Base-by-base conservation (phyloP, 2,113 vertebrate genomes). In the Bubo bubo region DNA sequence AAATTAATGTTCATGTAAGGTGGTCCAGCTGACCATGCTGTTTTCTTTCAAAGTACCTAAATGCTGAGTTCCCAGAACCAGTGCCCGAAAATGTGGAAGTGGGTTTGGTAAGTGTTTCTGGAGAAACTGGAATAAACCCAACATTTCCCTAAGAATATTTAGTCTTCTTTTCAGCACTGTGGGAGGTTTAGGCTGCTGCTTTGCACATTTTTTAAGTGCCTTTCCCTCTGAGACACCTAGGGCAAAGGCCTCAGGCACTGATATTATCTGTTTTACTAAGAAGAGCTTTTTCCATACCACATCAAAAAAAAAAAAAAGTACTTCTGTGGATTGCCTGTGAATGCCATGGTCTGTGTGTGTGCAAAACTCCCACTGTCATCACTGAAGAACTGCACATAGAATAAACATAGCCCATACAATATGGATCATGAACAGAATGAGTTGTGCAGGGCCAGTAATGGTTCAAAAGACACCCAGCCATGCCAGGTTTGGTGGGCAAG, bases 161-260 rank as follows among this genome's bases (percentile, higher is more conserved):
- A 95, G 89, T 95, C 94, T 95, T 91, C 93, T 95, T 96, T 95
- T 96, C 95, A 91, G 93, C 97, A 90, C 93, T 62, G 94, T 97
- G 95, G 96, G 96, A 97, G 96, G 96, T 97, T 97, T 97, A 77
- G 55, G 30, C 62, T 95, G 94, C 86, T 93, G 84, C n/a, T 96
- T 95, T 94, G 94, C 91, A 96, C 95, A 97, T 97, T 97, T 97
- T 97, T 94, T 28, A 91, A 95, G 91, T 93, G 80, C 87, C 55
- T 97, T 96, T 97, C 79, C 84, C 93, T 93, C 90, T 83, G 89
- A 94, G 93, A 96, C 87, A 96, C 94, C 94, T 93, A 92, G 88
- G 92, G 92, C 95, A 97, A 97, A 95, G 79, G 88, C 92, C 67
- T 93, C 91, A 96, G 94, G 93, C 89, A 39, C 71, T 90, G 95